Evolutionary conservation across 64 coral and sea anemone species (phyloP).

Genomic region (Stylophora pistillata): DNA sequence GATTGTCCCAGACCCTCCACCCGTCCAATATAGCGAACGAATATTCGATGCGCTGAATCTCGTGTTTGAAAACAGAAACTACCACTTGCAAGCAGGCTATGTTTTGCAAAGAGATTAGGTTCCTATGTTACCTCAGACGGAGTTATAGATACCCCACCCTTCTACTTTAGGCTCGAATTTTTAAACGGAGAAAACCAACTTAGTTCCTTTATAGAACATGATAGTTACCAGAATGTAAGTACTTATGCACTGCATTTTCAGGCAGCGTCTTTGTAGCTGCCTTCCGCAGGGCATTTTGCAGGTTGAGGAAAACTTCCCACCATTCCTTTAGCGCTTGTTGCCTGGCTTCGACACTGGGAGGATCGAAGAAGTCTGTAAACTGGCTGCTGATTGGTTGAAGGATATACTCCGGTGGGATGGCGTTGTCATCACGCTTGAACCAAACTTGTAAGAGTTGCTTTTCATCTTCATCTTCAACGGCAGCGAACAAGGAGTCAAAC

Average conservation of each 20-base stretch:
- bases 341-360: slow-evolving; percentile 59
- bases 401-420: slow-evolving; percentile 71
- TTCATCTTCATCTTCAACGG: slow-evolving; percentile 63
- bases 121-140: too few relatives aligned
- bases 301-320: slow-evolving; percentile 66
- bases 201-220: neutral
- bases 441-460: slow-evolving; percentile 64
- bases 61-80: too few relatives aligned
- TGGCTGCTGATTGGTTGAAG: slow-evolving; percentile 86
- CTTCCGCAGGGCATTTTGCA: slow-evolving; percentile 62
- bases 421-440: slow-evolving; percentile 79
- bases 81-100: too few relatives aligned
- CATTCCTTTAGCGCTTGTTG: slow-evolving; percentile 64
- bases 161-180: too few relatives aligned
- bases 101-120: too few relatives aligned
- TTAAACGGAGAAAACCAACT: too few relatives aligned
- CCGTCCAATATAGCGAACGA: too few relatives aligned
- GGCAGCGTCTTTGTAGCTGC: slow-evolving; percentile 67
- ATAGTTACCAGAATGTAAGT: slow-evolving; percentile 65
- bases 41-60: too few relatives aligned
- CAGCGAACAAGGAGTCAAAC: slow-evolving; percentile 57
- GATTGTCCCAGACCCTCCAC: too few relatives aligned
- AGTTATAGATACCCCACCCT: too few relatives aligned
- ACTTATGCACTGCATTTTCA: slow-evolving; percentile 56
- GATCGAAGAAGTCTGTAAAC: slow-evolving; percentile 45